Evolutionary conservation across 1,140 invertebrate genomes (phyloP).

Genomic region (Pseudomyrmex dendroicus): DNA sequence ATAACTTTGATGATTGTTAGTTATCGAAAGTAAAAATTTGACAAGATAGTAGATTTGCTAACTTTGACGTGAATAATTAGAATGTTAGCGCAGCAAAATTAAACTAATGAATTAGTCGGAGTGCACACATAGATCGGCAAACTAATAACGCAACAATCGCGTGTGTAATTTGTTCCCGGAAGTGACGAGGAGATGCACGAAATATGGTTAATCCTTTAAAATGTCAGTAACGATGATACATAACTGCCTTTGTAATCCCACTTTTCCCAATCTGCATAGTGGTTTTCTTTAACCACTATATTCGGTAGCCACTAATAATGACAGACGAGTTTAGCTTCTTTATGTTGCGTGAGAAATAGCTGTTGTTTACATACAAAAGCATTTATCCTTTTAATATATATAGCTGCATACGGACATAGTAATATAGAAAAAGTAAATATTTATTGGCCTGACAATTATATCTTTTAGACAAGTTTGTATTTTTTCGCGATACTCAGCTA

Average conservation of each 20-base stretch:
- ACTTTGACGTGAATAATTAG: constrained; percentile 23
- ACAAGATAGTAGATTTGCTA: not conserved
- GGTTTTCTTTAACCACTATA: constrained; percentile 12
- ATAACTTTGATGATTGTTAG: not conserved
- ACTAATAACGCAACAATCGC: constrained; percentile 35
- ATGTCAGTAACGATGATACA: constrained; percentile 47
- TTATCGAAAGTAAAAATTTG: not conserved
- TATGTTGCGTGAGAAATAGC: not conserved
- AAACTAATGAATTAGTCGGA: constrained; percentile 37
- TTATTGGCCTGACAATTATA: not conserved
- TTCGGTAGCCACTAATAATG: constrained; percentile 9
- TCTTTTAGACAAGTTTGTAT: not conserved
- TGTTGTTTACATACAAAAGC: not conserved
- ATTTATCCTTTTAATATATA: no score
- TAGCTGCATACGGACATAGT: not conserved
- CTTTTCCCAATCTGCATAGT: constrained; percentile 26
- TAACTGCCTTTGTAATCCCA: constrained; percentile 13
- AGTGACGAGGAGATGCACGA: constrained; percentile 44
- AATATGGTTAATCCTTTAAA: constrained; percentile 39
- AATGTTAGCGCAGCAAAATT: not conserved
- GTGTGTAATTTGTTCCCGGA: constrained; percentile 33
- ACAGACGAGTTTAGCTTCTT: constrained; percentile 16
- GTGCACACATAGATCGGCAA: not conserved
- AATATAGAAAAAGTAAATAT: constrained; percentile 13
- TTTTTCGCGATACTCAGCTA: constrained; percentile 25